Evolutionary conservation across 2,113 vertebrate species (phyloP), one percentile per base, ranked within the genome.

Genomic region (Plestiodon gilberti): DNA sequence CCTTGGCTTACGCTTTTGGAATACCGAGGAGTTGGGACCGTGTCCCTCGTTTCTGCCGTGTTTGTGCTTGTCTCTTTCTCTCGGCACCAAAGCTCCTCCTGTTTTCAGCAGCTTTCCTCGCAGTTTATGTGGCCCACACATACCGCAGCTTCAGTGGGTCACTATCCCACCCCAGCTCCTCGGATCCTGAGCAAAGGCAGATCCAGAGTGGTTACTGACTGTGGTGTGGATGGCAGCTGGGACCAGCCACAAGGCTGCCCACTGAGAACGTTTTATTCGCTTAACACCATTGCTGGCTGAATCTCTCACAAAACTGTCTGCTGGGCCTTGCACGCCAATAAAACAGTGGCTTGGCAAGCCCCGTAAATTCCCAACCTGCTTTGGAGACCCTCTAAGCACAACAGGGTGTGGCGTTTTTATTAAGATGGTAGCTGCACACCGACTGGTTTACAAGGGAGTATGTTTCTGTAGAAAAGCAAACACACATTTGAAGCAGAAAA

Each of bases 401-500:
- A 9, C 17, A 17, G 55, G 55, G 17, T 48, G 3, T 18, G 43
- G 15, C 17, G 6, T 35, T 4, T 33, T 70, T 2, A 70, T 70
- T 20, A 82, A 14, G 13, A 52, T 48, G 40, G 73, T 28, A 57
- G 71, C 13, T 28, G 85, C 48, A 65, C 22, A 20, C 30, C 75
- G 59, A 48, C 69, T 11, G 81, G 55, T 79, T n/a, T 7, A 52
- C 4, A 84, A 87, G 76, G 17, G 18, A 0, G 7, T 35, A 3
- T 8, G 18, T 7, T 30, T 3, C 8, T 8, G 14, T n/a, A 18
- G 17, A 33, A 59, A 78, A 22, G 14, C 7, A 57, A 33, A 22
- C 52, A 78, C 6, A 8, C 57, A 30, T 88, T 87, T 76, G 74
- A 59, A 89, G 82, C 38, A 87, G 52, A 10, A 11, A 75, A 73